Conservation (phyloP, 2,797 vertebrate species). For the Gymnocypris eckloni region DNA sequence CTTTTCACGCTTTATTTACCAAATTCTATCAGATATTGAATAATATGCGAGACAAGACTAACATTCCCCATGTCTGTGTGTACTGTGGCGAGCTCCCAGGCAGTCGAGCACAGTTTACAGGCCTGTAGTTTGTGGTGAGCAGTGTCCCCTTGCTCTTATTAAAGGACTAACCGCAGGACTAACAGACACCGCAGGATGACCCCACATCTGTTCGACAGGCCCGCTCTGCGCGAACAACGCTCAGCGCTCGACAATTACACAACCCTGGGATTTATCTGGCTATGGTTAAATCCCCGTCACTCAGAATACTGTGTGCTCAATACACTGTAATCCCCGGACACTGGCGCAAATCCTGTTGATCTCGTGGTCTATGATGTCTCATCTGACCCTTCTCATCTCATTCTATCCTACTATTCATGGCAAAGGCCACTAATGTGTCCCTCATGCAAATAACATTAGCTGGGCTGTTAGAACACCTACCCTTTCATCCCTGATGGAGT, state of each 20-base stretch:
- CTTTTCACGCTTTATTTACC: conserved; percentile 7
- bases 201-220: conserved; percentile 58
- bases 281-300: conserved; percentile 55
- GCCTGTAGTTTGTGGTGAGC: conserved; percentile 39
- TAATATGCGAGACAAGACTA: conserved; percentile 6
- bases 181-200: conserved; percentile 51
- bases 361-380: conserved; percentile 39
- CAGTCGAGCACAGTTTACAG: conserved; percentile 42
- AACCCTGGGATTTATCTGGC: conserved; percentile 64
- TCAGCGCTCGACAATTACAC: conserved; percentile 53
- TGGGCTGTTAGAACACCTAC: conserved; percentile 36
- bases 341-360: conserved; percentile 52
- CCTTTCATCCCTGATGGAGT: conserved; percentile 37
- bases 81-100: conserved; percentile 11
- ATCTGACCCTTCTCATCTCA: conserved; percentile 31
- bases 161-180: conserved; percentile 47
- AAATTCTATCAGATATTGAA: neutral
- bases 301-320: conserved; percentile 50
- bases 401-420: conserved; percentile 24
- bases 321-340: conserved; percentile 52
- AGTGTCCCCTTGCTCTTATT: conserved; percentile 44
- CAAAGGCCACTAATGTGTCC: conserved; percentile 50
- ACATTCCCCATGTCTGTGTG: conserved; percentile 9
- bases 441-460: conserved; percentile 52
- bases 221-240: conserved; percentile 62